phyloP scores from a whole-genome alignment of 1,140 invertebrate genomes.

The Platyura marginata region DNA sequence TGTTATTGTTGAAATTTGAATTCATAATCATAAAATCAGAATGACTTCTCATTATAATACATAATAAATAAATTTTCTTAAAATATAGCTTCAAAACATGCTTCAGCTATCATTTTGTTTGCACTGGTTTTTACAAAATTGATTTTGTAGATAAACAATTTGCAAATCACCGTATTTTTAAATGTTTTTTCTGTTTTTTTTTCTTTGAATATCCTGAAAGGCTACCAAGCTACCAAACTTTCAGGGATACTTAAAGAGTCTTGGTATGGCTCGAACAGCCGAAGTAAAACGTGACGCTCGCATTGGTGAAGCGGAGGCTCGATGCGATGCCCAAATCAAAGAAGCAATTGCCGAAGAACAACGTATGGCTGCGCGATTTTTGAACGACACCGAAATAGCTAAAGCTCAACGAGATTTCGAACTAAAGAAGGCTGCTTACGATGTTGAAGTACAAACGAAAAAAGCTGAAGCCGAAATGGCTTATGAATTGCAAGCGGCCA shows the following conservation, averaged over 20 bases:
- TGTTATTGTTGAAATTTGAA: too few relatives aligned
- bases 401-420: constrained; percentile 94
- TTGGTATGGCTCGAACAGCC: constrained; percentile 90
- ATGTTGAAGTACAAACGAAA: constrained; percentile 92
- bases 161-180: too few relatives aligned
- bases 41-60: too few relatives aligned
- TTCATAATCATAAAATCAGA: too few relatives aligned
- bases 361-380: constrained; percentile 72
- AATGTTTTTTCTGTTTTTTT: background rate
- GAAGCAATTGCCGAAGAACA: constrained; percentile 94
- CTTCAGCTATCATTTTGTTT: background rate
- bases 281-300: constrained; percentile 92
- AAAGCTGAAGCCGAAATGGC: constrained; percentile 88
- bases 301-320: constrained; percentile 89
- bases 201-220: background rate
- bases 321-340: constrained; percentile 71
- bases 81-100: too few relatives aligned
- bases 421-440: constrained; percentile 91
- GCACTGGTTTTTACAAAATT: background rate
- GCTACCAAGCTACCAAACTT: too few relatives aligned
- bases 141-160: constrained; percentile 13
- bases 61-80: too few relatives aligned
- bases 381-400: constrained; percentile 92
- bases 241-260: constrained; percentile 83
- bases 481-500: constrained; percentile 84